These are phyloP conservation scores for Fukomys damarensis DNA, from an alignment of 2,113 vertebrate genomes.

Conservation along the genomic window DNA sequence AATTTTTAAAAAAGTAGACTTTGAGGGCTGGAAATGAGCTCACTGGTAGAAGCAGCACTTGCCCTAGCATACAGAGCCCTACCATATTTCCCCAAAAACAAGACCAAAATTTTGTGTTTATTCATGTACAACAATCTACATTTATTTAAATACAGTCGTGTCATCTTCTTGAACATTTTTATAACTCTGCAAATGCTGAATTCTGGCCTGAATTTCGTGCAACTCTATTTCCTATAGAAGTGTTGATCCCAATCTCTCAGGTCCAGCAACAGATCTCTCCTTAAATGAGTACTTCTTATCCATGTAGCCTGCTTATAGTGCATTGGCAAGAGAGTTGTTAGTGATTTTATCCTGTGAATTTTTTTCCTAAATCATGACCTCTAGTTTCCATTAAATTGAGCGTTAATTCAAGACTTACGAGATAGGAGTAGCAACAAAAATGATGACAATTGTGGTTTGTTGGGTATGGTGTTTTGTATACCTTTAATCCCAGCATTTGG, in stretches of 20 bases:
- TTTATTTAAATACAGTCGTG: background rate
- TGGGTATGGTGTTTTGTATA: background rate
- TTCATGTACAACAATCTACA: background rate
- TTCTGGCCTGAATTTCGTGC: background rate
- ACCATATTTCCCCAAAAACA: background rate
- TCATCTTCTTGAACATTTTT: background rate
- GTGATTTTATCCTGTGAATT: background rate
- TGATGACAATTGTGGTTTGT: background rate
- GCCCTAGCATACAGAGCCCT: background rate
- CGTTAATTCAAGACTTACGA: background rate
- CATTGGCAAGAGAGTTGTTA: background rate
- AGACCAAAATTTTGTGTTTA: background rate
- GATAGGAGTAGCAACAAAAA: background rate
- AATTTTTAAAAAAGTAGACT: conserved; percentile 1
- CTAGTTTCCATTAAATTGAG: background rate
- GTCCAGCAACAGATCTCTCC: background rate
- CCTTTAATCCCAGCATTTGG: background rate
- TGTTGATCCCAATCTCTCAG: background rate
- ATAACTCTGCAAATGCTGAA: background rate
- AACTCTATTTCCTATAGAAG: background rate
- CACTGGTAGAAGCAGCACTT: background rate
- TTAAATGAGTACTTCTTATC: background rate
- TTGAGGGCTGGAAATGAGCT: background rate
- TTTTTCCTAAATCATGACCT: background rate
- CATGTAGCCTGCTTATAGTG: background rate